Percentiles rank a stretch among this genome's conserved stretches.
phyloP scores from a whole-genome alignment of 1,140 invertebrate species.

The Araneus ventricosus region DNA sequence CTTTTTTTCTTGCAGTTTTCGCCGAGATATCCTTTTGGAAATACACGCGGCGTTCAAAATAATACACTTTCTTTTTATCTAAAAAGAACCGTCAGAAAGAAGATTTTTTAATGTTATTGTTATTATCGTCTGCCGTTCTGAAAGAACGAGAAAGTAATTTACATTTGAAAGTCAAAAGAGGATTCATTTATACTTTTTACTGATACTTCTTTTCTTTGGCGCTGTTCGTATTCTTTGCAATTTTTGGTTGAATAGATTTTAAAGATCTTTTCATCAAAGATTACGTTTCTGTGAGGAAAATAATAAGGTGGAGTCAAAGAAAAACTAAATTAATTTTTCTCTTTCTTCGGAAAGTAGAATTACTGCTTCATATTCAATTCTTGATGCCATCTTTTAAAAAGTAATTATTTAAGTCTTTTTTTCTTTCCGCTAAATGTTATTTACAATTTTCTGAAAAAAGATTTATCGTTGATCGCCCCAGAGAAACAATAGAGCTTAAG shows the following conservation, averaged over 20 bases:
- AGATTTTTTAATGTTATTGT: background rate
- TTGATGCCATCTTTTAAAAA: background rate
- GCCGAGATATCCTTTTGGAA: background rate
- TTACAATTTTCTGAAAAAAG: background rate
- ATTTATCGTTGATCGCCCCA: background rate
- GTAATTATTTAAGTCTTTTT: background rate
- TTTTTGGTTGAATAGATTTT: constrained; percentile 6
- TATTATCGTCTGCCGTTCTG: background rate
- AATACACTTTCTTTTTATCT: background rate
- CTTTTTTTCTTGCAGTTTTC: background rate
- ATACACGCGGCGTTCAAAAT: background rate
- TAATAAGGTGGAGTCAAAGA: background rate
- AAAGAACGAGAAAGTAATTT: background rate
- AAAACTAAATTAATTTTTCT: constrained; percentile 19
- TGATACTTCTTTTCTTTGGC: background rate
- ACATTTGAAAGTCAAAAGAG: background rate
- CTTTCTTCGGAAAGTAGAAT: background rate
- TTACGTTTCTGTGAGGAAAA: background rate
- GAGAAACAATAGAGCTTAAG: background rate
- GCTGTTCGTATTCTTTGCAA: background rate
- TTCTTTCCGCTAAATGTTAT: background rate
- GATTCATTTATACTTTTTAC: background rate
- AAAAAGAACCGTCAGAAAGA: background rate
- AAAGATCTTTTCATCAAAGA: constrained; percentile 12
- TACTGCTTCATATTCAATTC: background rate